Evolutionary conservation across 2,113 vertebrate species (phyloP), one percentile per base, ranked within the genome.

Genomic region (Mugil cephalus): DNA sequence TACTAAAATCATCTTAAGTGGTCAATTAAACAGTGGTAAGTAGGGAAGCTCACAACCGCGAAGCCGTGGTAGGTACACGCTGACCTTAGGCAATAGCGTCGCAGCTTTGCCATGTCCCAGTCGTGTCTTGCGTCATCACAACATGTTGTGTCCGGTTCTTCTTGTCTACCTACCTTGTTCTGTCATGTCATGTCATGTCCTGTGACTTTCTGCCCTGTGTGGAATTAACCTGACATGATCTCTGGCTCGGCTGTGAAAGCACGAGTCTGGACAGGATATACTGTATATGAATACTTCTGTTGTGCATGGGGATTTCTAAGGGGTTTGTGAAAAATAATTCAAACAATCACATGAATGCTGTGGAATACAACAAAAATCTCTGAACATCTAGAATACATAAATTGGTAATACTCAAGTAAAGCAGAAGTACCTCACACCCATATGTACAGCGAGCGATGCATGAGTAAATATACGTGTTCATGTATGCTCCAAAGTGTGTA

Each of bases 71-170:
- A 13, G 47, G n/a, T 36, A 12, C 10, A 30, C 79, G 77, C 48
- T 67, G 55, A 54, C 43, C 38, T 66, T 6, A 39, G 13, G 42
- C 34, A 52, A 60, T 55, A 45, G 11, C 8, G 36, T 12, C 69
- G 59, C 62, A 34, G 46, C 48, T 56, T 35, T 45, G 54, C 34
- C 63, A 39, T 63, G 82, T 48, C 51, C 64, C 59, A 43, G 59
- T 75, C 62, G 48, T 61, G 73, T 73, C 69, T 14, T 13, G 55
- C 74, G 48, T 35, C 50, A 77, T 79, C 40, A 35, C 19, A 9
- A 36, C 63, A n/a, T 52, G 61, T 50, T 47, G 38, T 11, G 34
- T 56, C 48, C 39, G 52, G 52, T 63, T 42, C 39, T 60, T 51
- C 43, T 74, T 64, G 21, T 79, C 40, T 79, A 30, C 51, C 52